Percentiles rank a stretch among this genome's conserved stretches.
These are phyloP conservation scores for Myathropa florea DNA, from an alignment of 2,888 invertebrate genomes.

Conservation along the genomic window DNA sequence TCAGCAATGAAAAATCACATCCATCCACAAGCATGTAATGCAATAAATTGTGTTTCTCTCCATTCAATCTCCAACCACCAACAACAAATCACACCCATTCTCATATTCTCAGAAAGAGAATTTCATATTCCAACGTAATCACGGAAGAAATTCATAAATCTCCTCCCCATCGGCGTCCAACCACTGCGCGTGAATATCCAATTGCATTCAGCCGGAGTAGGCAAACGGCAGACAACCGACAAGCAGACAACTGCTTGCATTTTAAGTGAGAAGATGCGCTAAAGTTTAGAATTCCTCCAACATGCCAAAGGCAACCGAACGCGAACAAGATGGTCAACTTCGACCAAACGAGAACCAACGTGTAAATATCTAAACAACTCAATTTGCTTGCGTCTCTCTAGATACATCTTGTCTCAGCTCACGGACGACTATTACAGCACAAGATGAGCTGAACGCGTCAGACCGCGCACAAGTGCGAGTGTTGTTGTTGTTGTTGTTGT, in stretches of 20 bases:
- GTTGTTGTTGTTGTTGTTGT: too few species aligned
- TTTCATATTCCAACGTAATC: slow-evolving; percentile 26
- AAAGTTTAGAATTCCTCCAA: slow-evolving; percentile 27
- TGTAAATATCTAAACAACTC: slow-evolving; percentile 49
- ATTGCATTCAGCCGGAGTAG: slow-evolving; percentile 2
- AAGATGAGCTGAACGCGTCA: slow-evolving; percentile 36
- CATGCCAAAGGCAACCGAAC: background rate
- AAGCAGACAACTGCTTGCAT: slow-evolving; percentile 16
- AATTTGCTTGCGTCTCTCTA: slow-evolving; percentile 31
- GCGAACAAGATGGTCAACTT: background rate
- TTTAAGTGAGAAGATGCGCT: slow-evolving; percentile 47
- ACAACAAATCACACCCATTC: background rate
- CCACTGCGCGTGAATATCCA: slow-evolving; percentile 3
- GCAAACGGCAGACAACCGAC: slow-evolving; percentile 7
- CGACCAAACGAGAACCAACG: background rate
- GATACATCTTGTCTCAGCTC: slow-evolving; percentile 5
- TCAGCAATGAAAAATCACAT: background rate
- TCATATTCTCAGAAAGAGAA: background rate
- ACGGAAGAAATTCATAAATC: slow-evolving; percentile 47
- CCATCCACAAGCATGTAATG: slow-evolving; percentile 1
- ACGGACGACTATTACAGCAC: slow-evolving; percentile 44
- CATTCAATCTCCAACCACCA: background rate
- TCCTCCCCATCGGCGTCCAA: background rate
- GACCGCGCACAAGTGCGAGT: slow-evolving; percentile 11
- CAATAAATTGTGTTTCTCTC: background rate